Evolutionary conservation across 2,888 invertebrate genomes (phyloP).

Genomic region (Griposia aprilina): DNA sequence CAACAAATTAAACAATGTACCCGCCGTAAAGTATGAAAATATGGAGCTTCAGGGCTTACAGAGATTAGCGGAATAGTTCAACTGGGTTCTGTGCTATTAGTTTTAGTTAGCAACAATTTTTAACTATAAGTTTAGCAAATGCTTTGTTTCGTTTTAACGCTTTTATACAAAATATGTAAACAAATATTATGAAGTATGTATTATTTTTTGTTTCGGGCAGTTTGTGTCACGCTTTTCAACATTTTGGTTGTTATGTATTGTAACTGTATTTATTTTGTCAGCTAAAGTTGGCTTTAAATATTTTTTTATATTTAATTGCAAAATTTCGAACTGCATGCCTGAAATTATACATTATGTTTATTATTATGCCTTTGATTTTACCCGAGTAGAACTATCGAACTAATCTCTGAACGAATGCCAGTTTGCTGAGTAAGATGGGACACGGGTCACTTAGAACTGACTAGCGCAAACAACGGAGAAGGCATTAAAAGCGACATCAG

Average conservation of each 20-base stretch:
- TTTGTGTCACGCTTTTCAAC: constrained; percentile 2
- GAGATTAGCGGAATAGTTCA: constrained; percentile 63
- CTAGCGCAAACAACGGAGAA: constrained; percentile 42
- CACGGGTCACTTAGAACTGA: constrained; percentile 10
- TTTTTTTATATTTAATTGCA: background rate
- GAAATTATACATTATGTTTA: constrained; percentile 50
- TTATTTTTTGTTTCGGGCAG: constrained; percentile 2
- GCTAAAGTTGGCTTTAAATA: background rate
- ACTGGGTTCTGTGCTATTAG: constrained; percentile 36
- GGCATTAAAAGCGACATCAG: constrained; percentile 1
- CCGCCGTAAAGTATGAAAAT: constrained; percentile 35
- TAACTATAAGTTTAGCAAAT: constrained; percentile 24
- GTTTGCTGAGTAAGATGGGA: constrained; percentile 16
- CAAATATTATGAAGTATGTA: background rate
- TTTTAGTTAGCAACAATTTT: constrained; percentile 16
- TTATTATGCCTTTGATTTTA: constrained; percentile 47
- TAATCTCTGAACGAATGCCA: constrained; percentile 56
- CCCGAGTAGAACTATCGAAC: constrained; percentile 53
- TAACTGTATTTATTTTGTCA: constrained; percentile 13
- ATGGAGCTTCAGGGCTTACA: constrained; percentile 21
- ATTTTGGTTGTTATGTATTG: constrained; percentile 11
- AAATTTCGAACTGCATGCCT: constrained; percentile 29
- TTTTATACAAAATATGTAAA: constrained; percentile 41
- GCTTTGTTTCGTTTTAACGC: constrained; percentile 34
- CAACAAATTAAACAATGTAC: constrained; percentile 35